Conservation (phyloP, 2,888 invertebrate species). For the Aromia moschata region DNA sequence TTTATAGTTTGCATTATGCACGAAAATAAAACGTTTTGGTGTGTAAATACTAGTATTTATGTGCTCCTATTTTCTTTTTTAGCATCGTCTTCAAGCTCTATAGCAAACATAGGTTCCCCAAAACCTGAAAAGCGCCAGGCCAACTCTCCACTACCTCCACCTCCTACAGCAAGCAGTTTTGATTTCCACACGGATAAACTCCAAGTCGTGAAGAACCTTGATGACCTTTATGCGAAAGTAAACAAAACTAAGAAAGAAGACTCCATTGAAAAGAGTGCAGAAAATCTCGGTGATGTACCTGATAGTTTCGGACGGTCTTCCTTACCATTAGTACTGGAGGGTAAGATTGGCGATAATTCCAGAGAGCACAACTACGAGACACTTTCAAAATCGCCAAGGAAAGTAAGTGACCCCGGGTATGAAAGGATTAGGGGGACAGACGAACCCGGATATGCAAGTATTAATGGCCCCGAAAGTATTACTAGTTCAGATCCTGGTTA, state of each 20-base stretch:
- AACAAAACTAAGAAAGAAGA: slow-evolving; percentile 68
- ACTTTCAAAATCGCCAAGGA: slow-evolving; percentile 62
- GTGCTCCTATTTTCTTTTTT: too few relatives aligned
- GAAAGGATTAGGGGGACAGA: slow-evolving; percentile 51
- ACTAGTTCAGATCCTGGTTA: slow-evolving; percentile 75
- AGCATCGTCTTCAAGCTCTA: slow-evolving; percentile 74
- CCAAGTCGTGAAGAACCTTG: slow-evolving; percentile 69
- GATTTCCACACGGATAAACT: slow-evolving; percentile 61
- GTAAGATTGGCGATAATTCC: slow-evolving; percentile 30
- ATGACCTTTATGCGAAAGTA: slow-evolving; percentile 92
- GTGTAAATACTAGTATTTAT: too few relatives aligned
- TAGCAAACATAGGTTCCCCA: slow-evolving; percentile 76
- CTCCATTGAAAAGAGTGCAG: slow-evolving; percentile 31
- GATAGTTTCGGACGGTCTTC: slow-evolving; percentile 27
- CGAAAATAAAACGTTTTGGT: too few relatives aligned
- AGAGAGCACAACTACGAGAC: slow-evolving; percentile 71
- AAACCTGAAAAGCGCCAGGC: slow-evolving; percentile 91
- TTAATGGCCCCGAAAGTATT: slow-evolving; percentile 70
- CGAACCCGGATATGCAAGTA: slow-evolving; percentile 58
- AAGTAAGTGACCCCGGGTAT: slow-evolving; percentile 54
- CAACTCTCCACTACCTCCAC: slow-evolving; percentile 87
- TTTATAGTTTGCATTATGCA: too few relatives aligned
- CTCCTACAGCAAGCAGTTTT: slow-evolving; percentile 67
- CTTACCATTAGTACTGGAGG: slow-evolving; percentile 25
- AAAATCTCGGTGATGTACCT: slow-evolving; percentile 30